A percentile compares a stretch with the other conserved stretches of the same genome.
phyloP scores from a whole-genome alignment of 2,797 vertebrate genomes.

The Gymnothorax javanicus region DNA sequence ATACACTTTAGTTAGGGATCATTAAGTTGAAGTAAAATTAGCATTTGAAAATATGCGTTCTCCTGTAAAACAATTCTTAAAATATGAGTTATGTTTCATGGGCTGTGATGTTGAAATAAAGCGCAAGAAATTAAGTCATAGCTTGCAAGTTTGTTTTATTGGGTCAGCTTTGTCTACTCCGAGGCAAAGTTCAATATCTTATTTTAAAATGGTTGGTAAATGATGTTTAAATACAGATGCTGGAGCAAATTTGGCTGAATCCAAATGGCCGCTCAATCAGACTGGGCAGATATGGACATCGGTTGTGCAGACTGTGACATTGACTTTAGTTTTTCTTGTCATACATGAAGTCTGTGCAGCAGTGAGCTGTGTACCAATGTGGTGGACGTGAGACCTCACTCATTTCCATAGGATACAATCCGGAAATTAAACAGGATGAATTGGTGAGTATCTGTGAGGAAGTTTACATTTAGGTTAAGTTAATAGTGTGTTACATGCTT shows the following conservation, averaged over 20 bases:
- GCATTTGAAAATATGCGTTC: conserved; percentile 1
- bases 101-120: background rate
- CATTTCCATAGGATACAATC: too few relatives aligned
- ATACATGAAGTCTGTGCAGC: too few relatives aligned
- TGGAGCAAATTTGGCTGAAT: background rate
- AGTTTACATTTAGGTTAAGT: too few relatives aligned
- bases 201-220: background rate
- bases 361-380: too few relatives aligned
- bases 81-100: background rate
- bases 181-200: background rate
- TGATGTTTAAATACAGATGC: background rate
- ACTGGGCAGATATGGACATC: too few relatives aligned
- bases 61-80: background rate
- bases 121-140: background rate
- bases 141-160: background rate
- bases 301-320: too few relatives aligned
- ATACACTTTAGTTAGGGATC: conserved; percentile 2
- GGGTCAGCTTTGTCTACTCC: background rate
- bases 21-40: background rate
- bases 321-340: too few relatives aligned
- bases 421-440: too few relatives aligned
- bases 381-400: too few relatives aligned
- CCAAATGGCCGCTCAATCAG: too few relatives aligned
- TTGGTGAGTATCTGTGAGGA: too few relatives aligned
- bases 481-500: too few relatives aligned